Base-by-base conservation (phyloP, 1,140 invertebrate species). In the Anoplophora glabripennis region DNA sequence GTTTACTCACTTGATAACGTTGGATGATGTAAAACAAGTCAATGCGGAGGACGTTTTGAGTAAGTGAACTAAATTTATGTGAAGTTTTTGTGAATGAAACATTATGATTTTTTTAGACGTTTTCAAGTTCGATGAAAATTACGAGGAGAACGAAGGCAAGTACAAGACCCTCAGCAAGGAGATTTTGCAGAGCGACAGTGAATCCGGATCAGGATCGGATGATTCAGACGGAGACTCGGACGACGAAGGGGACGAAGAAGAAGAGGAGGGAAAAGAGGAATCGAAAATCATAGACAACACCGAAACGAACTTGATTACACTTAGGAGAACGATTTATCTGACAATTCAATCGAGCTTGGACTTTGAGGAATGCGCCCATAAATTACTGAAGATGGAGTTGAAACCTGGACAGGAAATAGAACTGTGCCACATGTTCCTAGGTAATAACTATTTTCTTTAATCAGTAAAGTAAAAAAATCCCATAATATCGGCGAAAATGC, bases 311-410 rank as follows among this genome's bases (percentile, higher is more conserved):
- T 80, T 99, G 64, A 88, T 97, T 47, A 89, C 93, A 1, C 79
- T 99, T 33, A 80, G 97, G 18, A 82, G 96, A 62, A 99, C 94
- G 0, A 98, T 99, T 57, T 99, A 99, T 78, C 78, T 99, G 18
- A 99, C 96, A 0, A 96, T 99, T 57, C 96, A 99, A 71, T 98
- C 96, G 0, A 98, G 94, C 78, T 85, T 99, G 63, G 94, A 98
- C 75, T 98, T 93, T 80, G 96, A 99, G 76, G 98, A 99, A 81
- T 98, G 94, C 78, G 95, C 95, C 15, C 98, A 99, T 72, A 99
- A 99, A 78, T 75, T 99, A 4, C 87, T 99, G 79, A 98, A 96
- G 77, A 92, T 99, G 88, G 89, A 98, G 59, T 75, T 99, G 7
- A 96, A 97, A 76, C 95, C 90, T 3, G 92, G 91, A 0, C 91